Conservation (phyloP, 2,113 vertebrate genomes). For the Oxygymnocypris stewartii region DNA sequence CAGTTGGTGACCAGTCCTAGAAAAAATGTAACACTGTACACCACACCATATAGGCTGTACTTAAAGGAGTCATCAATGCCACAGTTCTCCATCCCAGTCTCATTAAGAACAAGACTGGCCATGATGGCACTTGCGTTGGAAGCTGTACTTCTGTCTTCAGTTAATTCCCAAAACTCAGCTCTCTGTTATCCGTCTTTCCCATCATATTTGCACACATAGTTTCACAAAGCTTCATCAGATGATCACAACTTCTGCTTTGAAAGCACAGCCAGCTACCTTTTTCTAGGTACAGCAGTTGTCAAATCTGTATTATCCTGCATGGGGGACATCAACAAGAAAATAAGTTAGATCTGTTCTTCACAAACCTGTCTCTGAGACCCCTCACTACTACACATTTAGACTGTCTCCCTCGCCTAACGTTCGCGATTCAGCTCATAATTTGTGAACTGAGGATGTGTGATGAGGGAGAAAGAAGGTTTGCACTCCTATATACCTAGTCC, state of each 20-base stretch:
- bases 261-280: not conserved
- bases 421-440: not conserved
- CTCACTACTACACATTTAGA: not conserved
- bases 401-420: not conserved
- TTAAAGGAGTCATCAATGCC: constrained; percentile 96
- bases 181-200: not conserved
- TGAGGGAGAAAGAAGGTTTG: not conserved
- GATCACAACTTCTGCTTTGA: not conserved
- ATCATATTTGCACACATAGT: not conserved
- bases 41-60: constrained; percentile 93
- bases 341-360: not conserved
- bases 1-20: constrained; percentile 95
- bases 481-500: not conserved
- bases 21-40: constrained; percentile 95
- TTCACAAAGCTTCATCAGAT: not conserved
- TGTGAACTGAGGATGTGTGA: not conserved
- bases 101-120: constrained; percentile 77
- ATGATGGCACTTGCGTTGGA: constrained; percentile 56
- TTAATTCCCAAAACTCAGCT: not conserved
- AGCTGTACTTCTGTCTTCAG: not conserved
- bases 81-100: constrained; percentile 86
- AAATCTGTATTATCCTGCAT: constrained; percentile 9
- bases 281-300: not conserved
- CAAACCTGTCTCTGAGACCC: not conserved
- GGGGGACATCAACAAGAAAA: not conserved